Percentiles rank a stretch among this genome's conserved stretches.
These are phyloP conservation scores for Cyaniris semiargus DNA, from an alignment of 2,888 invertebrate genomes.

Conservation along the genomic window DNA sequence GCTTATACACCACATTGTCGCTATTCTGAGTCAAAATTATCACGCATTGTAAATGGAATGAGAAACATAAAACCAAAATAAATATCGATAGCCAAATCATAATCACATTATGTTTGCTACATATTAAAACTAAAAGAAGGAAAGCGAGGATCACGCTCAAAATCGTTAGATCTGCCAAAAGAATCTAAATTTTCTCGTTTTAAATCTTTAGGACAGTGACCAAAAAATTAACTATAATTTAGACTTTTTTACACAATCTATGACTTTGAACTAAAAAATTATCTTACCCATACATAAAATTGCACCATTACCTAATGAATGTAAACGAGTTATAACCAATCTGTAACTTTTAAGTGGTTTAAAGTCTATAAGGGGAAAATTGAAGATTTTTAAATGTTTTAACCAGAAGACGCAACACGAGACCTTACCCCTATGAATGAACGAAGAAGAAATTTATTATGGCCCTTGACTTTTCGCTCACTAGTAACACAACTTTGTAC, in stretches of 20 bases:
- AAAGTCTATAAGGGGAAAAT: not conserved
- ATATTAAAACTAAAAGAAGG: slow-evolving; percentile 20
- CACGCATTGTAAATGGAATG: slow-evolving; percentile 68
- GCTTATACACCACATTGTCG: slow-evolving; percentile 65
- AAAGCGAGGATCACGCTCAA: slow-evolving; percentile 12
- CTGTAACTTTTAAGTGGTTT: not conserved
- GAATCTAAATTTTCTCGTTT: not conserved
- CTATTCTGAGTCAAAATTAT: slow-evolving; percentile 58
- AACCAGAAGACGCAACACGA: not conserved
- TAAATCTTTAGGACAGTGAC: not conserved
- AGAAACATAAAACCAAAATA: slow-evolving; percentile 57
- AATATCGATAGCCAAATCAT: slow-evolving; percentile 51
- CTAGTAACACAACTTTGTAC: slow-evolving; percentile 25
- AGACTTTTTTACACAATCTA: not conserved
- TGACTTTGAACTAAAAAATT: slow-evolving; percentile 42
- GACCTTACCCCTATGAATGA: not conserved
- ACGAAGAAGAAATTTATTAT: not conserved
- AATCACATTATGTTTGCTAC: slow-evolving; percentile 27
- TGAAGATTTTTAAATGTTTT: not conserved
- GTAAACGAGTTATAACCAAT: slow-evolving; percentile 3
- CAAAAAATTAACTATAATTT: not conserved
- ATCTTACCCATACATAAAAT: slow-evolving; percentile 48
- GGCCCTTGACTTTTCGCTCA: slow-evolving; percentile 4
- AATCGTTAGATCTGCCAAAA: slow-evolving; percentile 4
- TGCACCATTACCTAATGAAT: slow-evolving; percentile 61